Percentiles rank a stretch among this genome's conserved stretches.
phyloP scores from a whole-genome alignment of 2,797 vertebrate species.

The Enteromius unitaeniatus region DNA sequence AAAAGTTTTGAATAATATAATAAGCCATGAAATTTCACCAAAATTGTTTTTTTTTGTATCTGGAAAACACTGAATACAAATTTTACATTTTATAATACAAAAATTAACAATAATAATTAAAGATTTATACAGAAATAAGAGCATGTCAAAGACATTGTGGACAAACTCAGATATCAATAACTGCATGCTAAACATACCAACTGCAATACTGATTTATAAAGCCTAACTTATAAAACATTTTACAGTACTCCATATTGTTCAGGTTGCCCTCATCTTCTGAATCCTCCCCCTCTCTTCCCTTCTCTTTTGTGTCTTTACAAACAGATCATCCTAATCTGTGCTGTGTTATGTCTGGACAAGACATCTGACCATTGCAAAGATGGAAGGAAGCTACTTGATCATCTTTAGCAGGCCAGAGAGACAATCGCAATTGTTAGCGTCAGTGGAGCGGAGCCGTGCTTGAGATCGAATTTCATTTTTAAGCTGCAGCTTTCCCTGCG shows the following conservation, averaged over 20 bases:
- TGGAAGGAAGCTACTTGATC: slow-evolving; percentile 20
- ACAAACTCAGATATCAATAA: background rate
- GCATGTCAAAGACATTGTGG: background rate
- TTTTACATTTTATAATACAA: too few relatives aligned
- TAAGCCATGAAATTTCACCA: background rate
- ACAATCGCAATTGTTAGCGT: slow-evolving; percentile 22
- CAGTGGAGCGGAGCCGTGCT: slow-evolving; percentile 22
- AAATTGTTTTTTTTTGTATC: background rate
- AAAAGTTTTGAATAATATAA: background rate
- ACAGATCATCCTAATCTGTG: slow-evolving; percentile 19
- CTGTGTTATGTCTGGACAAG: slow-evolving; percentile 23
- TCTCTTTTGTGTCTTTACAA: slow-evolving; percentile 9
- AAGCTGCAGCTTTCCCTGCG: slow-evolving; percentile 29
- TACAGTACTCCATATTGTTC: background rate
- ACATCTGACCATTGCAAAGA: background rate
- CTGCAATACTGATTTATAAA: background rate
- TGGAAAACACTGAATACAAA: background rate
- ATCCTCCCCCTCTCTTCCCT: background rate
- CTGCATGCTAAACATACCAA: background rate
- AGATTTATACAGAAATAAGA: background rate
- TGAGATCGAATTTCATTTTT: slow-evolving; percentile 17
- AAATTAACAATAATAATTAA: background rate
- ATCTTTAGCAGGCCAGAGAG: slow-evolving; percentile 36
- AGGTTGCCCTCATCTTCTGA: background rate
- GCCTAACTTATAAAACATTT: background rate